phyloP scores from a whole-genome alignment of 2,113 vertebrate species.

The Passer domesticus region DNA sequence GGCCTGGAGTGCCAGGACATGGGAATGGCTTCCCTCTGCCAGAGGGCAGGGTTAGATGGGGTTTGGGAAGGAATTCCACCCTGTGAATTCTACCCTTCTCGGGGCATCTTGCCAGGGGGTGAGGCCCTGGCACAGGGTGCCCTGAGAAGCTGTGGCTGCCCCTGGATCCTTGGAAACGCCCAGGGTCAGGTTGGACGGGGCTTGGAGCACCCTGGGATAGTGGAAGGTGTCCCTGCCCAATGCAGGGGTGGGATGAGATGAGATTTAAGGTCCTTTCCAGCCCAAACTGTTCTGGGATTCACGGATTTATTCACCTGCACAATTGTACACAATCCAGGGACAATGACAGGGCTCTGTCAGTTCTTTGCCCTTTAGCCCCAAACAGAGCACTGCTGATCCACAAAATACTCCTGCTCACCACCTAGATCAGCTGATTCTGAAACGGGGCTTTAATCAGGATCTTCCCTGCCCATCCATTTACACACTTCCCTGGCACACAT shows the following conservation, averaged over 20 bases:
- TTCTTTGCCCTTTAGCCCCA: background rate
- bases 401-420: fast-evolving
- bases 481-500: no score
- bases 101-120: no score
- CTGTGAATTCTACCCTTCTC: no score
- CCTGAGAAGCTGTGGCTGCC: background rate
- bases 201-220: background rate
- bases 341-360: background rate
- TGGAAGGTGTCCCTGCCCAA: background rate
- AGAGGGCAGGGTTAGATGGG: background rate
- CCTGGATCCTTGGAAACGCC: background rate
- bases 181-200: fast-evolving
- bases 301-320: background rate
- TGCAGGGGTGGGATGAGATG: background rate
- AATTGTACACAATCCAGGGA: background rate
- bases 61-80: background rate
- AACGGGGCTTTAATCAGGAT: background rate
- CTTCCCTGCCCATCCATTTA: background rate
- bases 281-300: background rate
- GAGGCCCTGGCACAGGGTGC: background rate
- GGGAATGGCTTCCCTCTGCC: background rate
- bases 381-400: no score
- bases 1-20: background rate
- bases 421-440: background rate
- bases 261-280: background rate